Base-by-base conservation (phyloP, 2,797 vertebrate species). In the Coregonus ussuriensis region DNA sequence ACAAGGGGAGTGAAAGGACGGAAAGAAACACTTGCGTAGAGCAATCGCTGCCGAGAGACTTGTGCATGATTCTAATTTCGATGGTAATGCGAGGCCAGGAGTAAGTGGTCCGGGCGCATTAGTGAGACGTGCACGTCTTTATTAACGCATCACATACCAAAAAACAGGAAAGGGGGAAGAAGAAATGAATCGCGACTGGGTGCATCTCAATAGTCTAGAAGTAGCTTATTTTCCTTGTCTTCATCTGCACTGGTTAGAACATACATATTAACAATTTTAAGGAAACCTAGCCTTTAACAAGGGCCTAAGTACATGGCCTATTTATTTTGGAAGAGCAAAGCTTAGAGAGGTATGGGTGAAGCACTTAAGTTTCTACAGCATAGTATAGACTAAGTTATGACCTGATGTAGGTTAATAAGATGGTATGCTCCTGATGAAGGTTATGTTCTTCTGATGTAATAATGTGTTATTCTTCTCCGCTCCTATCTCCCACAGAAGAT, bases 21-120 rank as follows among this genome's bases (percentile, higher is more conserved):
- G 80, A 54, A 0, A 54, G 67, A 72, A 75, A 69, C 13, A 14
- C 68, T 65, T 35, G 41, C 3, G 53, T 62, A 6, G 4, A 54
- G n/a, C 81, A 86, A 91, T 92, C 76, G 6, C 77, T 33, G 68
- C 82, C 80, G 74, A 85, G 83, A 79, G 91, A 92, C 89, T 93
- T 93, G 81, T 84, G 79, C 92, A 94, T 93, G 93, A 89, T 90
- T 93, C 91, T 93, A 90, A 94, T 94, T 94, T 93, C 89, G 93
- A 93, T 94, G 93, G 87, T 91, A 93, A 94, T 94, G 83, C 2
- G 3, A 80, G 79, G 84, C 84, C 87, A 83, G 72, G 77, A 79
- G 77, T 83, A 83, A 88, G 89, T 86, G 82, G 82, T 1, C 0
- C 0, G 13, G 71, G 47, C 51, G 80, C 72, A 62, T 86, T 77